Evolutionary conservation across 53 echinoderm and acorn worm genomes (phyloP).

Genomic region (Hippasteria phrygiana): DNA sequence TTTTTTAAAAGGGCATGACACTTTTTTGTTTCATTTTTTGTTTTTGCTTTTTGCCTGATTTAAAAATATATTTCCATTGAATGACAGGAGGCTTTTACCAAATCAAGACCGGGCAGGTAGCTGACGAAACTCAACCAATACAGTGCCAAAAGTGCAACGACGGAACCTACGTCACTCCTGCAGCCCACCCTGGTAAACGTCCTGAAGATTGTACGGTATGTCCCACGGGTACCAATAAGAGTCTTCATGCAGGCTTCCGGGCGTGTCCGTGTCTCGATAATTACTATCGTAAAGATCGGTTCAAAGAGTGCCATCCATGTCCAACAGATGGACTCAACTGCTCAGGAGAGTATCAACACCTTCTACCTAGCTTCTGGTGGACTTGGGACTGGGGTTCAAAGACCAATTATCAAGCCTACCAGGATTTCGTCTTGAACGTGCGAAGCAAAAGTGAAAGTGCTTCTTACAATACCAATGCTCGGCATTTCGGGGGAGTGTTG

Average conservation of each 20-base stretch:
- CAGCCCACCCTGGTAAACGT: slow-evolving; percentile 26
- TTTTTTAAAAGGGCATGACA: too few species aligned
- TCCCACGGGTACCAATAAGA: slow-evolving; percentile 65
- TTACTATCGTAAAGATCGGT: slow-evolving; percentile 57
- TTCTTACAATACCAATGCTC: background rate
- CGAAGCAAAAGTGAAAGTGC: background rate
- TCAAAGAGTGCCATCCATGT: slow-evolving; percentile 48
- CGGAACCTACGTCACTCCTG: slow-evolving; percentile 55
- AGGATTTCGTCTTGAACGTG: background rate
- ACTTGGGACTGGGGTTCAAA: slow-evolving; percentile 44
- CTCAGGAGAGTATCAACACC: slow-evolving; percentile 40
- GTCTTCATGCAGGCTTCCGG: slow-evolving; percentile 29
- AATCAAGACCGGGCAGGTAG: slow-evolving; percentile 18
- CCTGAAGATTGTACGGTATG: slow-evolving; percentile 48
- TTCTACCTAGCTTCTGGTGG: slow-evolving; percentile 48
- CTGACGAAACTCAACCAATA: too few species aligned
- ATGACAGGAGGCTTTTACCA: slow-evolving; percentile 6
- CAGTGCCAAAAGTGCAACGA: slow-evolving; percentile 51
- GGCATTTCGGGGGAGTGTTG: slow-evolving; percentile 12
- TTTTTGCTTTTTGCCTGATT: background rate
- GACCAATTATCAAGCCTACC: slow-evolving; percentile 1
- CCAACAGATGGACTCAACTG: slow-evolving; percentile 41
- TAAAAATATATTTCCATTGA: background rate
- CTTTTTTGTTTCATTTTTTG: too few species aligned
- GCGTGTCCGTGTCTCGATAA: slow-evolving; percentile 55